Base-by-base conservation (phyloP, 2,888 invertebrate species). In the Himalopsyche kuldschensis region DNA sequence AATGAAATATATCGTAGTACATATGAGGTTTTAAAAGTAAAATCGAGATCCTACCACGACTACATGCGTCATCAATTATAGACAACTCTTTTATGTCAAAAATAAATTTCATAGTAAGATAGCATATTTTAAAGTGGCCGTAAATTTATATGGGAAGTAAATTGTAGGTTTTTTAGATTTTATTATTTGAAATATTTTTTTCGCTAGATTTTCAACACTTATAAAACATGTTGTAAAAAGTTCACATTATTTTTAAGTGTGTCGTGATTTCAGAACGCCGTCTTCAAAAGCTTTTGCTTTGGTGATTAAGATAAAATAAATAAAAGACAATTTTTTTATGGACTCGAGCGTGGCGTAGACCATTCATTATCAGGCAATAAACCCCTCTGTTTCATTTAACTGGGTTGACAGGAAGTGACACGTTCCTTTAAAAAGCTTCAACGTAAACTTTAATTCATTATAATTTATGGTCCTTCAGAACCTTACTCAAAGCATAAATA, bases 331-430 rank as follows among this genome's bases (percentile, higher is more conserved):
- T 41, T 82, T 55, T 78, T 78, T 48, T 75, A 35, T 78, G 78
- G 82, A 82, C 79, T 75, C 82, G 46, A 75, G 69, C 75, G 82
- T 63, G 84, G 27, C 75, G 78, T 78, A 48, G 79, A 55, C 77
- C 78, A 80, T 82, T 80, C 80, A 85, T 84, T 85, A 85, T 78
- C 82, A 84, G 81, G 75, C 85, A 82, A 80, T 85, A 84, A 84
- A 85, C 84, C 82, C 75, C 55, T 20, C 32, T 63, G 35, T 35
- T 55, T 75, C 48, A 46, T 31, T 55, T 24, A 55, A 55, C 55
- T 20, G 55, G 55, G 47, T 77, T 76, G 24, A 81, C 75, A 76
- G 48, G 24, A 55, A 55, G 55, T 55, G 24, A 55, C 24, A 24
- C 55, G n/a, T 55, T 55, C 24, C 24, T 24, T 55, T 3, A 55